Percentiles rank a stretch among this genome's conserved stretches.
Conservation (phyloP, 2,797 vertebrate species). For the Urophycis tenuis region DNA sequence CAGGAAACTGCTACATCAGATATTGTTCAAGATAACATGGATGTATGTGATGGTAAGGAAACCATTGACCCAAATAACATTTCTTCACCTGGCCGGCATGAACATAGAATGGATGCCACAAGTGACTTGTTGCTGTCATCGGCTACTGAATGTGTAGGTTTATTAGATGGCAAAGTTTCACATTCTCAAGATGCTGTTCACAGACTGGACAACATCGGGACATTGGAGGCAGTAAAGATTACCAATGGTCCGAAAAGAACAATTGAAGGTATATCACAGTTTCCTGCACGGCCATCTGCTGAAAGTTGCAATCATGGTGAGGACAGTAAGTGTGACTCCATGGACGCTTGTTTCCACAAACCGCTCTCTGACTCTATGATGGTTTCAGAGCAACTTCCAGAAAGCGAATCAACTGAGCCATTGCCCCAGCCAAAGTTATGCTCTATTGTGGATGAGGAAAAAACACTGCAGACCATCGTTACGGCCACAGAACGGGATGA, state of each 20-base stretch:
- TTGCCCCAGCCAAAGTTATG: conserved; percentile 13
- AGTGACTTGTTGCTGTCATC: conserved; percentile 21
- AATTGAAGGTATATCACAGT: conserved; percentile 1
- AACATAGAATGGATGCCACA: conserved; percentile 12
- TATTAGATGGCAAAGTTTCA: not conserved
- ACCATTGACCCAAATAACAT: conserved; percentile 10
- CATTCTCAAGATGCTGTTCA: conserved; percentile 14
- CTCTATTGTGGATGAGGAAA: conserved; percentile 8
- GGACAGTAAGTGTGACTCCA: conserved; percentile 11
- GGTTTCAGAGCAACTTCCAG: conserved; percentile 4
- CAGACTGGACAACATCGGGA: conserved; percentile 20
- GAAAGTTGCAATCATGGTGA: conserved; percentile 28
- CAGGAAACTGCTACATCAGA: conserved; percentile 18
- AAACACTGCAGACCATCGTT: conserved; percentile 18
- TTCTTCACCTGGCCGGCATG: conserved; percentile 26
- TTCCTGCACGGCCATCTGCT: conserved; percentile 21
- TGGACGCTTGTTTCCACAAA: conserved; percentile 24
- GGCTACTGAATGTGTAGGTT: conserved; percentile 9
- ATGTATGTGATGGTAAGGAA: conserved; percentile 7
- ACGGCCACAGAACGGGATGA: conserved; percentile 9
- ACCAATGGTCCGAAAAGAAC: not conserved
- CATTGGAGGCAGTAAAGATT: conserved; percentile 10
- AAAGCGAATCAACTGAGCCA: conserved; percentile 28
- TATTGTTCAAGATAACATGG: not conserved
- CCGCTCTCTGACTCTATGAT: conserved; percentile 16